Conservation (phyloP, 2,888 invertebrate genomes). For the Melinaea marsaeus region DNA sequence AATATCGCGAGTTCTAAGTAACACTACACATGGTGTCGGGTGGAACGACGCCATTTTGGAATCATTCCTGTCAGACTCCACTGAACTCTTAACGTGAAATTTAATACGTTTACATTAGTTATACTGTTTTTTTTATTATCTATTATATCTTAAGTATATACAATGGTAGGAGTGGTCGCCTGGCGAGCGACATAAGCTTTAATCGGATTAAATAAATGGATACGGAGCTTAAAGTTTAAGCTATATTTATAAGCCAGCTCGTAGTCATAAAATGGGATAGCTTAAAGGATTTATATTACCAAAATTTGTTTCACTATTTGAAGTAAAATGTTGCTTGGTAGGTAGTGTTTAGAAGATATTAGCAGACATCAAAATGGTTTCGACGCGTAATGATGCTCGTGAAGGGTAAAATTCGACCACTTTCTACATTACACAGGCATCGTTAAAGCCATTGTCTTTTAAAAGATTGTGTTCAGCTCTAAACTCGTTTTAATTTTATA, state of each 20-base stretch:
- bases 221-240: background rate
- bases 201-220: conserved; percentile 6
- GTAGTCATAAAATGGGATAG: background rate
- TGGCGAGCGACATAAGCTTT: background rate
- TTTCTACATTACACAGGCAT: conserved; percentile 14
- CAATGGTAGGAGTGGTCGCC: conserved; percentile 5
- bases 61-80: background rate
- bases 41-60: conserved; percentile 3
- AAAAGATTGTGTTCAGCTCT: conserved; percentile 22
- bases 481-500: conserved; percentile 1
- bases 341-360: background rate
- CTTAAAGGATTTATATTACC: too few relatives aligned
- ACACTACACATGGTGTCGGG: conserved; percentile 11
- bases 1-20: conserved; percentile 17
- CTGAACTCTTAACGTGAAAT: background rate
- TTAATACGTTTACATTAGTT: background rate
- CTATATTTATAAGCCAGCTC: background rate
- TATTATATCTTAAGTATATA: background rate
- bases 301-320: background rate
- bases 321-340: background rate
- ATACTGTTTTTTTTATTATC: background rate
- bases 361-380: conserved; percentile 11
- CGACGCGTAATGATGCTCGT: conserved; percentile 18
- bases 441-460: conserved; percentile 24
- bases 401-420: conserved; percentile 20